Base-by-base conservation (phyloP, 2,113 vertebrate genomes). In the Oryzias woworae region DNA sequence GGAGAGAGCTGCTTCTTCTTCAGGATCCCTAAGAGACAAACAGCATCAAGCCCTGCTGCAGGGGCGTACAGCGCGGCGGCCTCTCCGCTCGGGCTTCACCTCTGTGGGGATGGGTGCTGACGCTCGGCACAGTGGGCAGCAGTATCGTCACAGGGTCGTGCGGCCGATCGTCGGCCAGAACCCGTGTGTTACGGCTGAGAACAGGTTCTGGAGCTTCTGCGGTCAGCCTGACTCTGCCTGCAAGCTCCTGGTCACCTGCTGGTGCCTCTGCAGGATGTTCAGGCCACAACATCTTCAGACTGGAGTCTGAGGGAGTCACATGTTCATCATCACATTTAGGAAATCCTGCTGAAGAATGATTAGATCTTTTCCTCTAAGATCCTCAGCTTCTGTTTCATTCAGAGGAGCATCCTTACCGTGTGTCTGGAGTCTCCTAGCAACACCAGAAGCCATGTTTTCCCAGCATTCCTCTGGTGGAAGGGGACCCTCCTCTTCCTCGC, bases 1-100 rank as follows among this genome's bases (percentile, higher is more conserved):
- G 94, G 89, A 46, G 95, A 94, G 41, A 96, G 91, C 74, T 90
- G 90, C 82, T 95, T 94, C 85, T 91, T 93, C 88, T 96, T 97
- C 31, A 96, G 88, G 78, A 97, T 97, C 24, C 95, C 95, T 97
- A 8, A 12, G 10, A 36, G 36, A 36, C 36, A 36, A 12, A 36
- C 36, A 12, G 36, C 36, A 10, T 36, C 2, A 36, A 36, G 8
- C 2, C 2, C 8, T 12, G 8, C 8, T 3, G 36, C 36, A 20
- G 10, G 10, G 36, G 8, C 36, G 36, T 36, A 10, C 2, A 2
- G 36, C 8, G 10, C 8, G 36, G 36, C 36, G 36, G 31, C 31
- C 7, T 10, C 26, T 28, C 31, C 31, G 17, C 31, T 53, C 52
- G 15, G 44, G 15, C 7, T 13, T 62, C 73, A 95, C 95, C 94